These are phyloP conservation scores for Cryptoprocta ferox DNA, from an alignment of 2,797 vertebrate species.

Conservation along the genomic window DNA sequence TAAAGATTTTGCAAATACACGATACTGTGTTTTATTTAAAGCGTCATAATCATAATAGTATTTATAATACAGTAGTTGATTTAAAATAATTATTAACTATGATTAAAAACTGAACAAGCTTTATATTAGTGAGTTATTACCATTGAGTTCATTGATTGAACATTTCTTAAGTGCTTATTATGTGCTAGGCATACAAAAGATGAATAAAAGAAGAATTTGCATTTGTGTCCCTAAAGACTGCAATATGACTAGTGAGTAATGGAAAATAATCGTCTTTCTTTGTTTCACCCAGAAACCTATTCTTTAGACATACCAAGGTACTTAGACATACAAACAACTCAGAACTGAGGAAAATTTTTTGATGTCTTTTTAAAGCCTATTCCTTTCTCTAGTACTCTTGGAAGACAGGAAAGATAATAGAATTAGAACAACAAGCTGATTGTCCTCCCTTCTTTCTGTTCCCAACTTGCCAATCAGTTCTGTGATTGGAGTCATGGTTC, in stretches of 20 bases:
- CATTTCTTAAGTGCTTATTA: slow-evolving; percentile 40
- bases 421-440: slow-evolving; percentile 51
- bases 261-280: slow-evolving; percentile 16
- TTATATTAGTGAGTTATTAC: slow-evolving; percentile 17
- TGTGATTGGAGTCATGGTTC: slow-evolving; percentile 70
- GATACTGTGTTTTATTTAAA: slow-evolving; percentile 58
- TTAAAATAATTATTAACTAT: slow-evolving; percentile 59
- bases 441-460: slow-evolving; percentile 32
- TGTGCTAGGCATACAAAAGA: slow-evolving; percentile 13
- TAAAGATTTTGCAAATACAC: slow-evolving; percentile 37
- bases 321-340: slow-evolving; percentile 20
- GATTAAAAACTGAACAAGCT: slow-evolving; percentile 37
- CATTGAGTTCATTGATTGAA: slow-evolving; percentile 11
- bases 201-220: slow-evolving; percentile 38
- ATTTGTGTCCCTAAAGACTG: slow-evolving; percentile 10
- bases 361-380: neutral
- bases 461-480: slow-evolving; percentile 44
- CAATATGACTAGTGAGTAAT: slow-evolving; percentile 23
- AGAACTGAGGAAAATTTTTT: slow-evolving; percentile 41
- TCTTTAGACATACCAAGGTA: neutral
- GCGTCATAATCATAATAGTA: slow-evolving; percentile 36
- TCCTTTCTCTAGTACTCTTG: slow-evolving; percentile 48
- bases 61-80: neutral
- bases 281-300: slow-evolving; percentile 23
- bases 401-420: slow-evolving; percentile 29